Conservation (phyloP, 2,113 vertebrate species). For the Larimichthys polyactis region DNA sequence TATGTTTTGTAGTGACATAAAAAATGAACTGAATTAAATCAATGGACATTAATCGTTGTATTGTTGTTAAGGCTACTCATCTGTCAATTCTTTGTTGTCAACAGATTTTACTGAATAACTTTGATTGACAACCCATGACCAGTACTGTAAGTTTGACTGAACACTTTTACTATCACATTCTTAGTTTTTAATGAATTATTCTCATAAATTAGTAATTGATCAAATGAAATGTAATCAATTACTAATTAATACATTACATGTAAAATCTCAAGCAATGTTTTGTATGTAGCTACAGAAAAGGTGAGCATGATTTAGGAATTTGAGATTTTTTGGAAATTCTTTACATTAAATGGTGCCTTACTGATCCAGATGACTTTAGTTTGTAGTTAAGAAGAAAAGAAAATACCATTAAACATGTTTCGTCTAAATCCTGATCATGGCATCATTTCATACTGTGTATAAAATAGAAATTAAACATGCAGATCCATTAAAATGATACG, state of each 20-base stretch:
- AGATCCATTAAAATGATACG: not conserved
- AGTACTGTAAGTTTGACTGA: not conserved
- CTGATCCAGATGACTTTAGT: not conserved
- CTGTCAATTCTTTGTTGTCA: not conserved
- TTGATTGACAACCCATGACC: not conserved
- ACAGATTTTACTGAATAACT: not conserved
- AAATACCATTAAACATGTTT: not conserved
- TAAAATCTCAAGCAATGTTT: conserved; percentile 8
- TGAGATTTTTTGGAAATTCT: not conserved
- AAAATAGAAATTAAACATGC: not conserved
- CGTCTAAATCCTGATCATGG: too few relatives aligned
- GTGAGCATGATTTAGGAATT: not conserved
- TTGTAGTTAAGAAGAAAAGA: not conserved
- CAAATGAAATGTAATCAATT: not conserved
- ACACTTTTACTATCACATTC: not conserved
- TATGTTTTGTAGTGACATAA: too few relatives aligned
- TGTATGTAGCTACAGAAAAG: not conserved
- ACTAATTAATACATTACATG: too few relatives aligned
- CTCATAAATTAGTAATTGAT: not conserved
- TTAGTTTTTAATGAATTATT: not conserved
- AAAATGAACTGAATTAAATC: too few relatives aligned
- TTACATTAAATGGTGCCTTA: not conserved
- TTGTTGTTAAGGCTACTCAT: not conserved
- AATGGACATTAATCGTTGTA: not conserved
- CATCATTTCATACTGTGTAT: too few relatives aligned